Evolutionary conservation across 2,888 invertebrate genomes (phyloP).

Genomic region (Marronus borbonicus): DNA sequence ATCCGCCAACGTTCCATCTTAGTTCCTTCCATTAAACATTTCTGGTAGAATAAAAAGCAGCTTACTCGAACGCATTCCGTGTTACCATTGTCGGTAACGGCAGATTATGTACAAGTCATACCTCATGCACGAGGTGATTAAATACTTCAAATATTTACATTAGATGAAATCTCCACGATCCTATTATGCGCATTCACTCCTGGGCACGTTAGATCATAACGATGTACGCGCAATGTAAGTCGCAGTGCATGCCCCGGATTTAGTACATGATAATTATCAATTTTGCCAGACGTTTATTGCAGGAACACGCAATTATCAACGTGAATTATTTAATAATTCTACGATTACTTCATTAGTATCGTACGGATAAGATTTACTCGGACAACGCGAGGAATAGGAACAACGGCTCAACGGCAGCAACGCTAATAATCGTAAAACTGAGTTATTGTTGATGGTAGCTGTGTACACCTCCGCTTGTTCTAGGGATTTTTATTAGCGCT

Average conservation of each 20-base stretch:
- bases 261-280: slow-evolving; percentile 44
- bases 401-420: slow-evolving; percentile 7
- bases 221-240: slow-evolving; percentile 26
- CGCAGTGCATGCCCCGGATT: slow-evolving; percentile 29
- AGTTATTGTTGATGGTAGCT: slow-evolving; percentile 35
- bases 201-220: slow-evolving; percentile 25
- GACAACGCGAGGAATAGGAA: slow-evolving; percentile 21
- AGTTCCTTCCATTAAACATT: no score
- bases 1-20: no score
- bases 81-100: background rate
- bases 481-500: slow-evolving; percentile 4
- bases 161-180: slow-evolving; percentile 20
- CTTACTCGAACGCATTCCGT: no score
- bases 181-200: background rate
- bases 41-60: no score
- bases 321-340: slow-evolving; percentile 42
- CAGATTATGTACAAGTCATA: background rate
- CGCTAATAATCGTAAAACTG: slow-evolving; percentile 33
- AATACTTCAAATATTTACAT: background rate
- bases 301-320: slow-evolving; percentile 43
- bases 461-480: slow-evolving; percentile 21
- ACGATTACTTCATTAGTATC: slow-evolving; percentile 43
- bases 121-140: background rate
- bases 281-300: slow-evolving; percentile 39
- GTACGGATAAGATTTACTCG: slow-evolving; percentile 33